Conservation (phyloP, 2,888 invertebrate species). For the Campoplex capitator region DNA sequence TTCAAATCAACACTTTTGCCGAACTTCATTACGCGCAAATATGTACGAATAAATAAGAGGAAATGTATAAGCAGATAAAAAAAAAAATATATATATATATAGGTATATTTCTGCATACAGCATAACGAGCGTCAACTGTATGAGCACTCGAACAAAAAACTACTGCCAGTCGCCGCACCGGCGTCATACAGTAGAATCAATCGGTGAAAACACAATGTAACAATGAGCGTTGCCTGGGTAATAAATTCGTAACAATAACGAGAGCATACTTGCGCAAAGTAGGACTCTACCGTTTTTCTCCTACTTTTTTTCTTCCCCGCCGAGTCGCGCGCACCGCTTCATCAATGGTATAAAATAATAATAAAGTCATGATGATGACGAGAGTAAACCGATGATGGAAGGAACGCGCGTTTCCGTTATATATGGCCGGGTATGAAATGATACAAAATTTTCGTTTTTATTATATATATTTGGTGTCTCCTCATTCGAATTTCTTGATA, state of each 20-base stretch:
- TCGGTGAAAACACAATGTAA: slow-evolving; percentile 9
- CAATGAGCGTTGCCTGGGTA: slow-evolving; percentile 40
- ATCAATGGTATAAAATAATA: not conserved
- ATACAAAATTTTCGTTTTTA: not conserved
- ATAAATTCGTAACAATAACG: slow-evolving; percentile 51
- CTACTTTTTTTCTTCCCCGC: not conserved
- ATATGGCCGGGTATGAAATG: too few species aligned
- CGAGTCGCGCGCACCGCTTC: not conserved
- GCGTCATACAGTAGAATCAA: slow-evolving; percentile 17
- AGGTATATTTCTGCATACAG: too few species aligned
- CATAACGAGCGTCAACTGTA: not conserved
- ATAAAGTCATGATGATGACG: too few species aligned
- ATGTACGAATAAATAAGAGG: not conserved
- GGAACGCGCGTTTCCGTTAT: too few species aligned
- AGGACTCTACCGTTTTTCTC: slow-evolving; percentile 9
- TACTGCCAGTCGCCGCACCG: slow-evolving; percentile 1
- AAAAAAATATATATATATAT: not conserved
- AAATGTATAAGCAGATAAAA: not conserved
- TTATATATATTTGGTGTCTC: slow-evolving; percentile 22
- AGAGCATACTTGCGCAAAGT: slow-evolving; percentile 32
- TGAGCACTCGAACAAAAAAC: not conserved
- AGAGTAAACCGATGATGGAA: too few species aligned
- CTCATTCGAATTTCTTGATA: too few species aligned
- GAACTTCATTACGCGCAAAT: too few species aligned
- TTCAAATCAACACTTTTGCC: too few species aligned